Evolutionary conservation across 2,888 invertebrate genomes (phyloP), one percentile per base, ranked within the genome.

Genomic region (Belgica antarctica): DNA sequence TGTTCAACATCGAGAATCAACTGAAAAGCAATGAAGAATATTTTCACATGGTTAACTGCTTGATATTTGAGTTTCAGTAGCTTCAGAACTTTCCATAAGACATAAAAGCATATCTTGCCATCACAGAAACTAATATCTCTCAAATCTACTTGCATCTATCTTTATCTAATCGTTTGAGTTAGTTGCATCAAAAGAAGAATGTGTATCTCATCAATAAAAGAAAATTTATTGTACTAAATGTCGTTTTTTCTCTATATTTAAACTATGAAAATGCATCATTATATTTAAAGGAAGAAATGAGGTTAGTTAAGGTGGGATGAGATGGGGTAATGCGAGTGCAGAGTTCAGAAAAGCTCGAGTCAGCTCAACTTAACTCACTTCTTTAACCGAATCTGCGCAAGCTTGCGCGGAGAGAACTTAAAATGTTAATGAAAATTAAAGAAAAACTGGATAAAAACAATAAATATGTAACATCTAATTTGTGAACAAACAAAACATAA

Each of bases 401-500:
- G n/a, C n/a, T n/a, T n/a, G n/a, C n/a, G n/a, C n/a, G 36, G 47
- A 46, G 25, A 15, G 25, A 46, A 65, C 17, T n/a, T 19, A 65
- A 36, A 19, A 65, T 41, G 52, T 52, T 52, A 52, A 52, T 52
- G 52, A n/a, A 22, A 52, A 19, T n/a, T 5, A n/a, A n/a, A 4
- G 17, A 36, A 36, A 63, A 41, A 63, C 19, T 41, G 36, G 15
- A 15, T 52, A 46, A 15, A 31, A 65, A 65, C 25, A 63, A 63
- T 22, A 63, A 63, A 36, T 19, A 63, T 36, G 61, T 61, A 61
- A 52, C 61, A 61, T 61, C 61, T 61, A 61, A 61, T 28, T 61
- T 61, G 61, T 61, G 61, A 61, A 61, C 25, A 61, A 61, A 52
- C 52, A 52, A 52, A 52, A 17, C 25, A 27, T 24, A 24, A 61